These are phyloP conservation scores for Plutella xylostella DNA, from an alignment of 2,888 invertebrate species.

Conservation along the genomic window DNA sequence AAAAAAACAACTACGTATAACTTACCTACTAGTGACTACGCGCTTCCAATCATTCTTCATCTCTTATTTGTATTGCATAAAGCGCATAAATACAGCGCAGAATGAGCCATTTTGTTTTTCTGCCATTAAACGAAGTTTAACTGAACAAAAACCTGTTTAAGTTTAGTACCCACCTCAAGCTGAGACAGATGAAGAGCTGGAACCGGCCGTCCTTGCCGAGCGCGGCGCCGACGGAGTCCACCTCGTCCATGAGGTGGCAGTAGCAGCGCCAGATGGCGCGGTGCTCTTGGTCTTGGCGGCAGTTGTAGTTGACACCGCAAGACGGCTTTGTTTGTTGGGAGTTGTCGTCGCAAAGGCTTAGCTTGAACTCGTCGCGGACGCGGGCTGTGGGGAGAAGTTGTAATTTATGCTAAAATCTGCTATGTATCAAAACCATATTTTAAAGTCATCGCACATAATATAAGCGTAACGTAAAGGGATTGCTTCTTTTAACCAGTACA, in stretches of 20 bases:
- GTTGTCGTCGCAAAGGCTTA: constrained; percentile 74
- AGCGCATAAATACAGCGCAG: too few relatives aligned
- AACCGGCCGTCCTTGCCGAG: constrained; percentile 98
- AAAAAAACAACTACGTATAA: too few relatives aligned
- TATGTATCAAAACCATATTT: neutral
- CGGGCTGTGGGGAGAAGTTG: constrained; percentile 62
- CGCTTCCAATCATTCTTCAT: too few relatives aligned
- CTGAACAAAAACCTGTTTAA: too few relatives aligned
- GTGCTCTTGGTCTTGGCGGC: constrained; percentile 64
- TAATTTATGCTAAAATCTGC: neutral
- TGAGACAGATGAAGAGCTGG: constrained; percentile 94
- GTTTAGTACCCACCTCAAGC: constrained; percentile 89
- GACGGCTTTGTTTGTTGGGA: constrained; percentile 36
- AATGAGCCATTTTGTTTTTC: too few relatives aligned
- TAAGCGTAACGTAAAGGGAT: too few relatives aligned
- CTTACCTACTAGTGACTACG: too few relatives aligned
- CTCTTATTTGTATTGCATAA: too few relatives aligned
- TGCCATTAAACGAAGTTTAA: too few relatives aligned
- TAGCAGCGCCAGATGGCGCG: constrained; percentile 87
- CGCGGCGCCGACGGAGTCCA: constrained; percentile 82
- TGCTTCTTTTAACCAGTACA: too few relatives aligned
- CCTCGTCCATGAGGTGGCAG: constrained; percentile 90
- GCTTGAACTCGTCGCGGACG: constrained; percentile 85
- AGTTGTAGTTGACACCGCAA: constrained; percentile 52
- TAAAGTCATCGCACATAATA: too few relatives aligned